These are phyloP conservation scores for Agapornis roseicollis DNA, from an alignment of 2,113 vertebrate genomes.

Conservation along the genomic window DNA sequence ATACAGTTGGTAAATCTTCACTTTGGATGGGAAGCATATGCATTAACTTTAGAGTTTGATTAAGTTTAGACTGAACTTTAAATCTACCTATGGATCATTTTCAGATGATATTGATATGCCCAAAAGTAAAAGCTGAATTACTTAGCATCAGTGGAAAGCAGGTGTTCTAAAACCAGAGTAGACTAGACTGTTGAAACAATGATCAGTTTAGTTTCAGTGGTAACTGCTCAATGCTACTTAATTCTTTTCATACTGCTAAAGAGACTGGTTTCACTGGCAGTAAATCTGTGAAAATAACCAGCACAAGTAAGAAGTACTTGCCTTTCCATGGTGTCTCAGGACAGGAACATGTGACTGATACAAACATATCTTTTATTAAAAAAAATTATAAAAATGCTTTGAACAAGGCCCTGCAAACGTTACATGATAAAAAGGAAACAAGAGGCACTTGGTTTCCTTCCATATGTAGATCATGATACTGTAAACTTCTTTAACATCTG, in stretches of 20 bases:
- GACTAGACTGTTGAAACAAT: background rate
- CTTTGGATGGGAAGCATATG: background rate
- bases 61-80: background rate
- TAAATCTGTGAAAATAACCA: background rate
- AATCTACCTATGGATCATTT: background rate
- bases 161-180: background rate
- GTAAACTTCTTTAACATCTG: background rate
- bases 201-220: background rate
- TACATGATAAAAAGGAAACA: background rate
- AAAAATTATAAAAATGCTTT: constrained; percentile 54
- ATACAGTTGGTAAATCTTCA: background rate
- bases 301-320: background rate
- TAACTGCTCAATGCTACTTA: background rate
- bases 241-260: background rate
- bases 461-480: background rate
- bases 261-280: background rate
- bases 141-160: background rate
- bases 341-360: constrained; percentile 29
- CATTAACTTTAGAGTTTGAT: background rate
- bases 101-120: background rate
- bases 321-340: background rate
- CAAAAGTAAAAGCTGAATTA: background rate
- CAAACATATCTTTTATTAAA: constrained; percentile 66
- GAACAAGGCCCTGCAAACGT: background rate
- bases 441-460: background rate